phyloP scores from a whole-genome alignment of 2,113 vertebrate genomes.

The Apodemus sylvaticus region DNA sequence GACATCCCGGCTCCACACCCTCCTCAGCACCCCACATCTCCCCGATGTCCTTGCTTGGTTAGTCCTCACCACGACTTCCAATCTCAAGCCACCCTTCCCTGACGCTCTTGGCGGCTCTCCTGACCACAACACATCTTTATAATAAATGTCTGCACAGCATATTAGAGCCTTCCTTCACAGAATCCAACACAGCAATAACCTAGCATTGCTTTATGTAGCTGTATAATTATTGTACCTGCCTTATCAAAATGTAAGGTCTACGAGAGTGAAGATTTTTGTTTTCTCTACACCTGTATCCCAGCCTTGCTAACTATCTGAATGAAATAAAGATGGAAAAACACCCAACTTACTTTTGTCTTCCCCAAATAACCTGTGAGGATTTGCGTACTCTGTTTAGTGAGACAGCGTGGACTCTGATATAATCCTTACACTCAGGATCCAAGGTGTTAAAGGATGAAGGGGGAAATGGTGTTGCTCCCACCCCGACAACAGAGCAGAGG shows the following conservation, averaged over 20 bases:
- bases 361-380: neutral
- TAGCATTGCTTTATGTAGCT: neutral
- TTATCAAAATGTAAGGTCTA: neutral
- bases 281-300: conserved; percentile 3
- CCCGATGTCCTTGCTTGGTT: too few relatives aligned
- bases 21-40: too few relatives aligned
- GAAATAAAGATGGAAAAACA: neutral
- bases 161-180: neutral
- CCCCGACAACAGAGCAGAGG: neutral
- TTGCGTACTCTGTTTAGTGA: neutral
- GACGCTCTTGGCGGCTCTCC: neutral
- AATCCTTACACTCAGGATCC: neutral
- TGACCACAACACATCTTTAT: neutral
- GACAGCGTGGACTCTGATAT: neutral
- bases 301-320: neutral
- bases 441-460: neutral
- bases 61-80: neutral
- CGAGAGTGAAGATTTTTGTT: neutral
- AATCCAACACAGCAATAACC: neutral
- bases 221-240: neutral
- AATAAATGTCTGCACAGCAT: neutral
- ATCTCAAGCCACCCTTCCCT: neutral
- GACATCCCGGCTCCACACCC: too few relatives aligned
- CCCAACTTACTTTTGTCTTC: neutral
- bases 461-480: neutral